phyloP scores from a whole-genome alignment of 92 coral and sea anemone genomes.

The Palythoa heliodiscus region DNA sequence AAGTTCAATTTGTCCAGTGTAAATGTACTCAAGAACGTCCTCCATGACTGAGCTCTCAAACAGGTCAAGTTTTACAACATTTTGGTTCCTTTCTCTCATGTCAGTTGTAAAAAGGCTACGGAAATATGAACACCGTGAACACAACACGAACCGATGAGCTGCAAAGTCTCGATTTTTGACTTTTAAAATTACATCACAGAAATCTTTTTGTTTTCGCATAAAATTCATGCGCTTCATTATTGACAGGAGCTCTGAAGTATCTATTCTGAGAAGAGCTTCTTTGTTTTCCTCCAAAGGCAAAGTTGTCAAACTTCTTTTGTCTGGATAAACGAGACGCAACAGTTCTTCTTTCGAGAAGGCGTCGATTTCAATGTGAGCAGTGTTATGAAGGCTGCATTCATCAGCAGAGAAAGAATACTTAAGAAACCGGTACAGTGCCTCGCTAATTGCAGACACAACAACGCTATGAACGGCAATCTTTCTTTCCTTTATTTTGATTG shows the following conservation, averaged over 20 bases:
- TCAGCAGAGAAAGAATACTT: background rate
- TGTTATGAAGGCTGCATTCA: background rate
- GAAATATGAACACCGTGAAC: background rate
- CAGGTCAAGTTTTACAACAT: background rate
- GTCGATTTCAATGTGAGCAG: slow-evolving; percentile 1
- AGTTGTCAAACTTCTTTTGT: background rate
- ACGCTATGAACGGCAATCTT: background rate
- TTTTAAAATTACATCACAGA: slow-evolving; percentile 8
- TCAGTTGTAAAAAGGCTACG: background rate
- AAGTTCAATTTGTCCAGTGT: background rate
- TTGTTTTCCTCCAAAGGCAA: background rate
- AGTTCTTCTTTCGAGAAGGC: slow-evolving; percentile 3
- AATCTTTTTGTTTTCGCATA: background rate
- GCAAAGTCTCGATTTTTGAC: slow-evolving; percentile 11
- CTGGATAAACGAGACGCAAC: slow-evolving; percentile 7
- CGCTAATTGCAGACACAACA: slow-evolving; percentile 1
- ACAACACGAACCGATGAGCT: slow-evolving; percentile 12
- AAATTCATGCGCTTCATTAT: background rate
- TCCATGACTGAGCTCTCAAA: background rate
- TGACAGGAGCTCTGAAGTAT: background rate
- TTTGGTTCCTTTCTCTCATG: slow-evolving; percentile 15
- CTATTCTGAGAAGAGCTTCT: too few relatives aligned
- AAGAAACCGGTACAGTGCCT: background rate
- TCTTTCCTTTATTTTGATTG: background rate
- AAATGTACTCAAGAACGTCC: slow-evolving; percentile 9